Conservation (phyloP, 2,797 vertebrate genomes). For the Octomys mimax region DNA sequence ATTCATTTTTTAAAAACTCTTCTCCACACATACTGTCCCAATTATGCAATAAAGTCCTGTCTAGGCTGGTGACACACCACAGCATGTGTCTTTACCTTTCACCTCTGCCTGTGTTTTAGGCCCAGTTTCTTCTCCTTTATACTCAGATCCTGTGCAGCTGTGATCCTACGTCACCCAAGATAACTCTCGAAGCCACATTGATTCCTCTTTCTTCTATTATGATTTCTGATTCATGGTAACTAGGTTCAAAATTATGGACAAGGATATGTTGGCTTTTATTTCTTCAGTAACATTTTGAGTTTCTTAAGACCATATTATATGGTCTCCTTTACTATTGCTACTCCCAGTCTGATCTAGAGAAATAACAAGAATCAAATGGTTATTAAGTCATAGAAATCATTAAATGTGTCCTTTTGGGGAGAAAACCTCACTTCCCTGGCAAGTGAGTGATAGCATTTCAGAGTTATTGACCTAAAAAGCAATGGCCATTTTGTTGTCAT, state of each 20-base stretch:
- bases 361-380: slow-evolving; percentile 2
- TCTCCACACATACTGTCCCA: background rate
- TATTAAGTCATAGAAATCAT: slow-evolving; percentile 49
- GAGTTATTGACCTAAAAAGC: background rate
- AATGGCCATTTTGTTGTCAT: background rate
- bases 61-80: background rate
- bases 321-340: background rate
- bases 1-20: background rate
- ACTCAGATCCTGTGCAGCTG: background rate
- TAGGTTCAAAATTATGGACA: background rate
- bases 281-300: slow-evolving; percentile 33
- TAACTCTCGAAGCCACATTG: background rate
- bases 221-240: background rate
- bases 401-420: background rate
- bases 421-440: background rate
- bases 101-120: background rate
- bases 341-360: background rate
- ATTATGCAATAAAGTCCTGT: background rate
- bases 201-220: background rate
- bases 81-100: background rate
- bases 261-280: background rate
- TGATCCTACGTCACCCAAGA: background rate
- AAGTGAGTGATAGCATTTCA: background rate
- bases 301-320: background rate
- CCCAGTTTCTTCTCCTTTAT: background rate